phyloP scores from a whole-genome alignment of 2,113 vertebrate genomes.

The Andinoacara biseriatus region DNA sequence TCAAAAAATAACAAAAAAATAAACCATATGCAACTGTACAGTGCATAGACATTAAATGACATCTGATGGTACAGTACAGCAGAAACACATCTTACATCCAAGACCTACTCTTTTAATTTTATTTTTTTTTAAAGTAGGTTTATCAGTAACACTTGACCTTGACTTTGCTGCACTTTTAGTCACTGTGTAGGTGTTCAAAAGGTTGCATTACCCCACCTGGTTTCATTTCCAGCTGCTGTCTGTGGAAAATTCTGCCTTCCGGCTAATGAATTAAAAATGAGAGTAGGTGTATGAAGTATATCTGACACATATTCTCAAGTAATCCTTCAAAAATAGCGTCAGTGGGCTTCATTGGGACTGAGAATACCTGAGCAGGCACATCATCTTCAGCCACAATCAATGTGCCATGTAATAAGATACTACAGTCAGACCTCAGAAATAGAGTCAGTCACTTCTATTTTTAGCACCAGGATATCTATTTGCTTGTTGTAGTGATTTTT shows the following conservation, averaged over 20 bases:
- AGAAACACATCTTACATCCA: not conserved
- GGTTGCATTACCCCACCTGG: constrained; percentile 26
- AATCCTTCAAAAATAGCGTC: constrained; percentile 78
- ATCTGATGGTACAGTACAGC: not conserved
- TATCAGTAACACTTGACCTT: constrained; percentile 57
- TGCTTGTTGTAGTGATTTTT: constrained; percentile 61
- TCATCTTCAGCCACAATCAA: constrained; percentile 74
- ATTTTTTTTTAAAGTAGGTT: not conserved
- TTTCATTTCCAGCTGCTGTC: constrained; percentile 45
- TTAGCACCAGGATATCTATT: constrained; percentile 70
- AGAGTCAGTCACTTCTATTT: constrained; percentile 77
- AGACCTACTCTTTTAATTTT: not conserved
- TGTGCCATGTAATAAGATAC: constrained; percentile 78
- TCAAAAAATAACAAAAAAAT: not conserved
- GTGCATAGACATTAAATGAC: not conserved
- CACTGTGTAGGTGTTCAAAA: not conserved
- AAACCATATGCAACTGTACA: not conserved
- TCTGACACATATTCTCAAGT: constrained; percentile 73
- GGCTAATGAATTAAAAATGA: constrained; percentile 74
- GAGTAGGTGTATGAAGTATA: constrained; percentile 61
- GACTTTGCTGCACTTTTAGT: constrained; percentile 18
- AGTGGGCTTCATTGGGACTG: constrained; percentile 61
- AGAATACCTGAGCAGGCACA: constrained; percentile 77
- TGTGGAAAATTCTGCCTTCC: constrained; percentile 52
- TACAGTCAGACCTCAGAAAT: constrained; percentile 72